Evolutionary conservation across 2,113 vertebrate genomes (phyloP), one percentile per base, ranked within the genome.

Genomic region (Desmodus rotundus): DNA sequence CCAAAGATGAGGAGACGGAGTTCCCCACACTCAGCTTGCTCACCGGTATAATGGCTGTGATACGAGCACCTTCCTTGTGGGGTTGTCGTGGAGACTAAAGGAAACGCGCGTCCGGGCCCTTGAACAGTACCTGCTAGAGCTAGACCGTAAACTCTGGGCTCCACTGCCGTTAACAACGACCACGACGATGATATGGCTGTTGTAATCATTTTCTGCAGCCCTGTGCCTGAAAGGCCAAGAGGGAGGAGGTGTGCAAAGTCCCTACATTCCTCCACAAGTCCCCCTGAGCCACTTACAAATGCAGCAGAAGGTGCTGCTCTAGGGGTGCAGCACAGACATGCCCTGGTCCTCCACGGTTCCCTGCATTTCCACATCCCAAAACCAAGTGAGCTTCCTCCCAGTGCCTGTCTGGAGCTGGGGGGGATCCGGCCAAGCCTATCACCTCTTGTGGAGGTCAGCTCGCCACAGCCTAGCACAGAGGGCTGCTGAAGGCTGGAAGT

Each of bases 31-130:
- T 61, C 2, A 3, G 16, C 47, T 33, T 70, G 47, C 68, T 81
- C 28, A 26, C 58, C 58, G 93, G 45, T 70, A n/a, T 65, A 85
- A 15, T 80, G 63, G 47, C 24, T n/a, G 4, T 12, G 19, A 5
- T 19, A 22, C 50, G 41, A 87, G n/a, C 68, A 36, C 38, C 11
- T 80, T 20, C 50, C 50, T 91, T 9, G 0, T 2, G 4, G 41
- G 43, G 41, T 50, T 61, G 16, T 28, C 15, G n/a, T 15, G 19
- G 47, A 54, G 20, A n/a, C 74, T 45, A 24, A 70, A 86, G 28
- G n/a, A 76, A 24, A 41, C 1, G 4, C 7, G 0, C 2, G 2
- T 6, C 41, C 43, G 47, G 8, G 22, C 31, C 74, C n/a, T 61
- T 33, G 22, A 56, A 61, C 4, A 4, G 31, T 33, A 36, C 82